Evolutionary conservation across 2,113 vertebrate species (phyloP), one percentile per base, ranked within the genome.

Genomic region (Edolisoma coerulescens): DNA sequence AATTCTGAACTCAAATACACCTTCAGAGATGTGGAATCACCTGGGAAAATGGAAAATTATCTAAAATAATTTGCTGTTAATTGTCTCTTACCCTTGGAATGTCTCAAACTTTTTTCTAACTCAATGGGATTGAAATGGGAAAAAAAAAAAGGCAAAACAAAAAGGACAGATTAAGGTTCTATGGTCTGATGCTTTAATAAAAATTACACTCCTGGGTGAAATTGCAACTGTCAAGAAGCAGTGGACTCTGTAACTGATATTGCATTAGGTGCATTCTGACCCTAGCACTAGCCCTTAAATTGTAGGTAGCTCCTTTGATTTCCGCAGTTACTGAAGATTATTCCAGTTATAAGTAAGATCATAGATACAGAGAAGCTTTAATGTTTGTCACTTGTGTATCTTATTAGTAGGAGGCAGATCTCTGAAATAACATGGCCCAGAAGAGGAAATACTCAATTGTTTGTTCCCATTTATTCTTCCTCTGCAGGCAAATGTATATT

Each of bases 381-480:
- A 44, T 47, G 12, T 75, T 94, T 91, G 56, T 75, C 69, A 49
- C 30, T 63, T 68, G 28, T 0, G 2, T 67, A 19, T 82, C 65
- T 52, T 78, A 50, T 50, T 68, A 54, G 23, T 45, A 39, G 0
- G 0, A 89, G 47, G 44, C 18, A 84, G 18, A 57, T 54, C n/a
- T 87, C 68, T 59, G n/a, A 78, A 92, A 57, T 89, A 77, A 67
- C 0, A 0, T 11, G 21, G 16, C 16, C 20, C 50, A 81, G 39
- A 75, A 91, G 67, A 88, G 68, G 28, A 80, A 81, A 39, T 42
- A 84, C 3, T 3, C 18, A 53, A 3, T 27, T 73, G 10, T 57
- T 84, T 87, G n/a, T 54, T 85, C 27, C 44, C 16, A 35, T 87
- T 86, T 89, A 23, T 70, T 57, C 6, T 88, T 90, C 78, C 44